A percentile compares a stretch with the other conserved stretches of the same genome.
Evolutionary conservation across 1,140 invertebrate species (phyloP).

Genomic region (Drosophila jambulina): DNA sequence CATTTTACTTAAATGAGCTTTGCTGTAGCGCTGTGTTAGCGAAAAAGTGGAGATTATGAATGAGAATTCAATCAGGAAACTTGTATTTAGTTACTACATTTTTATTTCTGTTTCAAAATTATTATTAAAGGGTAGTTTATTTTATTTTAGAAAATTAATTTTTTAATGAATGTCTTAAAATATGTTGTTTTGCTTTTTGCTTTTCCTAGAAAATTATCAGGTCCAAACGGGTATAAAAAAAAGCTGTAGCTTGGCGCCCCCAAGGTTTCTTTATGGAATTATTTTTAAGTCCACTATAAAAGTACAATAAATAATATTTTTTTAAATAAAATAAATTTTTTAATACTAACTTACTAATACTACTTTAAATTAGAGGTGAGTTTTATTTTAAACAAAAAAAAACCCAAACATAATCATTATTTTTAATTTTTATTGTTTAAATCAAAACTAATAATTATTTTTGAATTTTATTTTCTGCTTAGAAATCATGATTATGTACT

Average conservation of each 20-base stretch:
- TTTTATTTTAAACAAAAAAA: too few species aligned
- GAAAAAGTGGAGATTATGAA: background rate
- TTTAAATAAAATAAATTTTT: too few species aligned
- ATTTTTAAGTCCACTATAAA: too few species aligned
- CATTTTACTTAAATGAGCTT: conserved; percentile 7
- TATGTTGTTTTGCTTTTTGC: background rate
- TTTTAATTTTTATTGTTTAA: too few species aligned
- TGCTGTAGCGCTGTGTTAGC: background rate
- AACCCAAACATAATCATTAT: too few species aligned
- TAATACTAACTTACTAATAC: too few species aligned
- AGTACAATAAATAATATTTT: too few species aligned
- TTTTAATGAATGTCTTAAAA: background rate
- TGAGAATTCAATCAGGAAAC: background rate
- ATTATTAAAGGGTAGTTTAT: background rate
- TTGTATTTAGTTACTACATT: background rate
- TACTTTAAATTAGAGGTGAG: too few species aligned
- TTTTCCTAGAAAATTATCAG: background rate
- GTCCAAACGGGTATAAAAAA: background rate
- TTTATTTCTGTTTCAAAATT: background rate
- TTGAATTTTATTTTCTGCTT: too few species aligned
- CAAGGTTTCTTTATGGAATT: too few species aligned
- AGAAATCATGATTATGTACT: too few species aligned
- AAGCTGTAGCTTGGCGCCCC: background rate
- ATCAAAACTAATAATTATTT: too few species aligned
- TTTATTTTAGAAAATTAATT: background rate